phyloP scores from a whole-genome alignment of 2,113 vertebrate genomes.

The Nanger granti region DNA sequence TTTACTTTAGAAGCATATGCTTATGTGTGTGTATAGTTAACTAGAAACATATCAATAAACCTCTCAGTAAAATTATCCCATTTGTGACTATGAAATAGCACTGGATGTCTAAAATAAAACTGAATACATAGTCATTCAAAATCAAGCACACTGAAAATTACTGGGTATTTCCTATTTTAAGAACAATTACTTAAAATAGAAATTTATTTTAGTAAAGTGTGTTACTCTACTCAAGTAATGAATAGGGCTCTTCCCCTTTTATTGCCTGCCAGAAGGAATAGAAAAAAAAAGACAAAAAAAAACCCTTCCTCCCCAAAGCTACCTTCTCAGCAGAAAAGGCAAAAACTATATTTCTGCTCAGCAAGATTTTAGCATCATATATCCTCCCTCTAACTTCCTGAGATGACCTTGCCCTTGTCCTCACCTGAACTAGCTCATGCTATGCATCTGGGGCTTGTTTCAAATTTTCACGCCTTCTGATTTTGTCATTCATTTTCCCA shows the following conservation, averaged over 20 bases:
- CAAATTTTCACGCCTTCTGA: not conserved
- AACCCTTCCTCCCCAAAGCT: not conserved
- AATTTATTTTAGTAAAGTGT: not conserved
- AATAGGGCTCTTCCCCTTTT: not conserved
- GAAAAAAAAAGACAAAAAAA: not conserved
- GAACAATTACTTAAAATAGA: slow-evolving; percentile 1
- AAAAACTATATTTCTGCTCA: not conserved
- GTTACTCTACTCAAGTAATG: slow-evolving; percentile 10
- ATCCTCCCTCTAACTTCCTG: not conserved
- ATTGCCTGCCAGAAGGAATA: not conserved
- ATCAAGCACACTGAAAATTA: not conserved
- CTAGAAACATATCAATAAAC: not conserved
- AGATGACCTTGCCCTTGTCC: not conserved
- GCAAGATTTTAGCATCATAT: not conserved
- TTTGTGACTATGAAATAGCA: slow-evolving; percentile 24
- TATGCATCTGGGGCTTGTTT: not conserved
- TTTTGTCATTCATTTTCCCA: not conserved
- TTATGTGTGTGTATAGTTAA: not conserved
- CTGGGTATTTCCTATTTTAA: slow-evolving; percentile 26
- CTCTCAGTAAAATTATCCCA: not conserved
- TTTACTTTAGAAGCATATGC: not conserved
- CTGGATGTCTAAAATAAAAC: slow-evolving; percentile 9
- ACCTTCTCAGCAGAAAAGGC: not conserved
- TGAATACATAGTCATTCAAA: not conserved
- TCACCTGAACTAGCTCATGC: not conserved